Evolutionary conservation across 2,113 vertebrate species (phyloP), one percentile per base, ranked within the genome.

Genomic region (Camelus dromedarius): DNA sequence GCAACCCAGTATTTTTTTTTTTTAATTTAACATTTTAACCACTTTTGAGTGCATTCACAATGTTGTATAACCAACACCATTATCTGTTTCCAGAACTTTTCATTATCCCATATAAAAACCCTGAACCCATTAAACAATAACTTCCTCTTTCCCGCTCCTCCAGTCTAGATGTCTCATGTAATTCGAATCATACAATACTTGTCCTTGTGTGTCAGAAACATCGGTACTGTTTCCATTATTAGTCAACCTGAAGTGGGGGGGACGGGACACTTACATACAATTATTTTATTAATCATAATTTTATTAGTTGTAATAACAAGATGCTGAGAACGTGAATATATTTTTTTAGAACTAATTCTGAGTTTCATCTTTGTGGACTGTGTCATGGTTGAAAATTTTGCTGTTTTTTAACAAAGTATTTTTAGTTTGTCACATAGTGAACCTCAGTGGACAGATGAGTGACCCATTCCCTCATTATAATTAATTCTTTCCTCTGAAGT

Each of bases 331-430:
- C 19, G 3, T 91, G 24, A 16, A 66, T 69, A 48, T 56, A 46
- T 77, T 77, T 66, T 96, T 96, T 93, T 84, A 66, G 2, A 84
- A 35, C 6, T 90, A 97, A 91, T 89, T 95, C 26, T 73, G 67
- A 82, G 26, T 70, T 94, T 12, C 30, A 46, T 35, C 15, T 95
- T 93, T 46, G 52, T 18, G 24, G 26, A 32, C 67, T 60, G 9
- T 94, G 22, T 75, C 67, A 64, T 18, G 38, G 12, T 86, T 76
- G 26, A 80, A 60, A 92, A 4, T 19, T 86, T 35, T 81, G 8
- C 22, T 73, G 7, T 13, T 58, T 73, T 80, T 88, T 62, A 77
- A 67, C 58, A 42, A n/a, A 60, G 15, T 82, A 15, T 42, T 62
- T 46, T 66, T 91, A 20, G 20, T 81, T 20, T 81, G 24, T 82